phyloP scores from a whole-genome alignment of 2,888 invertebrate species.

The Penaeus monodon region DNA sequence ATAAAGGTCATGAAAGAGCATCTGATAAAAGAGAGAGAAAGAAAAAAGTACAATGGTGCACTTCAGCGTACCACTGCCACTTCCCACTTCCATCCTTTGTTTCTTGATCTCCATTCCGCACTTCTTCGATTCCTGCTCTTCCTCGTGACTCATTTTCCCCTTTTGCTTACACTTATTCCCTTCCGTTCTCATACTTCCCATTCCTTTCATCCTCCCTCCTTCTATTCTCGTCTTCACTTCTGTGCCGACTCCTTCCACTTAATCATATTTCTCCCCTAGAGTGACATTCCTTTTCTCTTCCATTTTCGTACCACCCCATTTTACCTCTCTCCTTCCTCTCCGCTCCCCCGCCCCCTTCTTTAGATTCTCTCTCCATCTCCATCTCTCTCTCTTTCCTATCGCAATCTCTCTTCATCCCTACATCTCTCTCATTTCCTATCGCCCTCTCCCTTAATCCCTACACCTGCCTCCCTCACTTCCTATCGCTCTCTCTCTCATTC shows the following conservation, averaged over 20 bases:
- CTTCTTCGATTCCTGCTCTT: neutral
- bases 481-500: too few species aligned
- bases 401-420: neutral
- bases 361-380: neutral
- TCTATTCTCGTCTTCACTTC: neutral
- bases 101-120: neutral
- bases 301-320: neutral
- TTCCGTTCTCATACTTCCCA: neutral
- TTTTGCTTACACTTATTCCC: neutral
- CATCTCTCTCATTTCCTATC: neutral
- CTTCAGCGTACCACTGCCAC: neutral
- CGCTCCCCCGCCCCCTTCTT: neutral
- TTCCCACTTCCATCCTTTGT: neutral
- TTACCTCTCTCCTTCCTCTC: too few species aligned
- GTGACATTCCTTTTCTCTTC: neutral
- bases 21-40: too few species aligned
- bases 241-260: neutral
- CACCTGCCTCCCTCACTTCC: too few species aligned
- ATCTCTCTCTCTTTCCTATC: neutral
- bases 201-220: constrained; percentile 3
- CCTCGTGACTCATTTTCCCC: neutral
- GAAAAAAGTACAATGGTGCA: too few species aligned
- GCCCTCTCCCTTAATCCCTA: neutral
- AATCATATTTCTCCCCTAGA: neutral
- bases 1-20: too few species aligned